Base-by-base conservation (phyloP, 2,888 invertebrate genomes). In the Palloptera scutellata region DNA sequence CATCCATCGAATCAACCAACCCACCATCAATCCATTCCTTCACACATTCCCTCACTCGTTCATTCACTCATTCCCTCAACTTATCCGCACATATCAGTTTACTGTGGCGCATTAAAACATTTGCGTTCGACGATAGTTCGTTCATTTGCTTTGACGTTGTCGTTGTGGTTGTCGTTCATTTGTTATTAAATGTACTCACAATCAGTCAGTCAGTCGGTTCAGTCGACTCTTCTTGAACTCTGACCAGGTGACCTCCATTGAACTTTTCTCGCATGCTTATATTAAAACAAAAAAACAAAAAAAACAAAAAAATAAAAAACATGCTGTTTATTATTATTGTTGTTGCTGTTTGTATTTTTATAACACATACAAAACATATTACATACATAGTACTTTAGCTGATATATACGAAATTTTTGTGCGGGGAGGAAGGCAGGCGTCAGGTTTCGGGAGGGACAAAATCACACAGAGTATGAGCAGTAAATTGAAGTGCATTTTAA, bases 241-340 rank as follows among this genome's bases (percentile, higher is more conserved):
- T 84, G 83, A 83, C 83, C 83, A 72, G 76, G 77, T 81, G 83
- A 84, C 83, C 84, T 79, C 77, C 77, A 77, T 74, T 83, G 79
- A 81, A 81, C 81, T 75, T 78, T 74, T 74, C 73, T 15, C 48
- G 53, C 51, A 20, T 61, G 45, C 60, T 15, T 13, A 53, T 30
- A 30, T 30, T 2, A 30, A 30, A 30, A 30, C 3, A 6, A 30
- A 19, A 11, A 41, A 42, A 30, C 20, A 42, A 43, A 42, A 62
- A 15, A 48, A 15, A 30, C 30, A 20, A 12, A 41, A 59, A 17
- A 17, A 15, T 58, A 51, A n/a, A 13, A 15, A 51, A n/a, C 51
- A 13, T 60, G 53, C 52, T 62, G 12, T 53, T 20, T 52, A 43
- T 57, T n/a, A n/a, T 53, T 67, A 40, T 53, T 42, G n/a, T 45